Evolutionary conservation across 2,888 invertebrate genomes (phyloP).

Genomic region (Thymelicus sylvestris): DNA sequence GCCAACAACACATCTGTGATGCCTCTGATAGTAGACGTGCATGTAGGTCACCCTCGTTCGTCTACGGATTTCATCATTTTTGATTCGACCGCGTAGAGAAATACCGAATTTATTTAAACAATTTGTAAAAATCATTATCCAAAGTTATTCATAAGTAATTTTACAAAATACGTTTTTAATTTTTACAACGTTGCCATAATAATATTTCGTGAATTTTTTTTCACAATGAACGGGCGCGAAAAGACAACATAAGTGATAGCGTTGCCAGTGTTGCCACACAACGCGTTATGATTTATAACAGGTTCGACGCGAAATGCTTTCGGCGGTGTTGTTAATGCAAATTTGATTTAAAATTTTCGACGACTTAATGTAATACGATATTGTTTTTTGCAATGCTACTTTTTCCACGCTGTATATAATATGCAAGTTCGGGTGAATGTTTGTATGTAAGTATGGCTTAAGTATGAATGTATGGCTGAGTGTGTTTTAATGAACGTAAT

Average conservation of each 20-base stretch:
- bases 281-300: conserved; percentile 15
- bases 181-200: conserved; percentile 8
- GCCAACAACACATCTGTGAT: no score
- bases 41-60: no score
- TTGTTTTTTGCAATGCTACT: not conserved
- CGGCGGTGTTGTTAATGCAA: conserved; percentile 13
- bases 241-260: conserved; percentile 30
- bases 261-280: conserved; percentile 27
- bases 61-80: no score
- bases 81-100: no score
- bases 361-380: conserved; percentile 20
- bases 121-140: no score
- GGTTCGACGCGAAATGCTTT: conserved; percentile 5
- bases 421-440: no score
- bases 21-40: no score
- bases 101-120: no score
- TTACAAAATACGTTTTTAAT: not conserved
- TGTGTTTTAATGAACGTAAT: no score
- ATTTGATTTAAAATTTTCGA: conserved; percentile 29
- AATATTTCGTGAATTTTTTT: conserved; percentile 16
- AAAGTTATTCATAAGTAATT: not conserved
- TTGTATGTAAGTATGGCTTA: not conserved
- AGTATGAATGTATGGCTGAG: no score
- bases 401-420: not conserved
- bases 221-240: conserved; percentile 9